A percentile compares a stretch with the other conserved stretches of the same genome.
phyloP scores from a whole-genome alignment of 2,113 vertebrate species.

The Eleginops maclovinus region DNA sequence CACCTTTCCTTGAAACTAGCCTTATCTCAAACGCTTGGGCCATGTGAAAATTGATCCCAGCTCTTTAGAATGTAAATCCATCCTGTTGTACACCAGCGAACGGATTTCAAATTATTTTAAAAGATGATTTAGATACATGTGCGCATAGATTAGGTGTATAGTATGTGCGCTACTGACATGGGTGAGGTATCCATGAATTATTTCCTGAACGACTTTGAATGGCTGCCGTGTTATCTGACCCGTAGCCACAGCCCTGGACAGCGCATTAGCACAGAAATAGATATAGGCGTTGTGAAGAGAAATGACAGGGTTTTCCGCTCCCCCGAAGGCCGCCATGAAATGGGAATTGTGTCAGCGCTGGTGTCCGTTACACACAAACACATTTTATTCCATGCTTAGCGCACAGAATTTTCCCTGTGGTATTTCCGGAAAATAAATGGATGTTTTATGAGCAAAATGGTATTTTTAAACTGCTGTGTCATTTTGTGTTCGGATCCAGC shows the following conservation, averaged over 20 bases:
- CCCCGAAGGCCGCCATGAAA: conserved; percentile 52
- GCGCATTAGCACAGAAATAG: conserved; percentile 57
- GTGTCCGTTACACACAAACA: conserved; percentile 29
- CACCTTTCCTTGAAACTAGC: conserved; percentile 8
- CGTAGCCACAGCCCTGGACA: conserved; percentile 18
- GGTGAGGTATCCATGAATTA: conserved; percentile 22
- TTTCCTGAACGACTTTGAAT: conserved; percentile 51
- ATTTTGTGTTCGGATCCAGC: conserved; percentile 36
- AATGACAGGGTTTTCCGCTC: conserved; percentile 48
- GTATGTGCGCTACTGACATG: background rate
- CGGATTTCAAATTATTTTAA: background rate
- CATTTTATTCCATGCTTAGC: background rate
- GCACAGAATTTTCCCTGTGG: conserved; percentile 2
- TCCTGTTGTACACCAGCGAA: background rate
- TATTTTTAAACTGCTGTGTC: conserved; percentile 55
- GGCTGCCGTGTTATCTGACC: conserved; percentile 32
- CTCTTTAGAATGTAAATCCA: conserved; percentile 36
- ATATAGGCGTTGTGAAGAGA: conserved; percentile 58
- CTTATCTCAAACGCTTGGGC: conserved; percentile 6
- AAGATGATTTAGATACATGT: conserved; percentile 1
- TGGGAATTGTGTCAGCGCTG: conserved; percentile 56
- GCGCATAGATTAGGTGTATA: background rate
- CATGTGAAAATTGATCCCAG: conserved; percentile 29
- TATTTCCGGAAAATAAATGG: conserved; percentile 40
- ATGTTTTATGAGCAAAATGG: conserved; percentile 24